These are phyloP conservation scores for Malurus cyaneus DNA, from an alignment of 2,113 vertebrate species.

Conservation along the genomic window DNA sequence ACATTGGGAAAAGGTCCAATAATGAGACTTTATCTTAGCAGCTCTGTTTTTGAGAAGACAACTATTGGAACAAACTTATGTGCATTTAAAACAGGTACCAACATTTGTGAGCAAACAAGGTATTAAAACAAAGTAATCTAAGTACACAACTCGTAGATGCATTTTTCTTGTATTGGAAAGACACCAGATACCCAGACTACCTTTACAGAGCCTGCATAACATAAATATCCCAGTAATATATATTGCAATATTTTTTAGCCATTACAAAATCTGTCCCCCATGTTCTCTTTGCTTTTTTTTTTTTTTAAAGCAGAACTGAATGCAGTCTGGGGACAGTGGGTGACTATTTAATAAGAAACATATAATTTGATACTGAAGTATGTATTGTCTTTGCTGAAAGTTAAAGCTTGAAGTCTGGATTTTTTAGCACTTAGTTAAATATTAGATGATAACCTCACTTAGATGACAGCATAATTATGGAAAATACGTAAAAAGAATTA, in stretches of 20 bases:
- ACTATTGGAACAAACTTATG: neutral
- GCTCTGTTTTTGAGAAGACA: conserved; percentile 8
- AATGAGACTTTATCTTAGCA: neutral
- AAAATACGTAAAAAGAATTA: neutral
- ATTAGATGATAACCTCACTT: neutral
- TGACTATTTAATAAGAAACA: neutral
- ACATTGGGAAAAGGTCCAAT: neutral
- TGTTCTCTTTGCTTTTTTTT: neutral
- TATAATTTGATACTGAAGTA: neutral
- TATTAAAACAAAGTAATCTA: neutral
- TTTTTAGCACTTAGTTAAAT: neutral
- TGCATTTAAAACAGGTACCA: neutral
- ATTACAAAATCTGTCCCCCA: neutral
- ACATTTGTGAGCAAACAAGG: neutral
- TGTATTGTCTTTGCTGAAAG: neutral
- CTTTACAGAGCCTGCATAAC: neutral
- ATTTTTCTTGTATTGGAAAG: neutral
- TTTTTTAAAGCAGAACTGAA: neutral
- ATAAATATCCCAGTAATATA: neutral
- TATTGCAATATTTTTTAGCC: neutral
- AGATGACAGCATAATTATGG: neutral
- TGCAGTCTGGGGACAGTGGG: neutral
- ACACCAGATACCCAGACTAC: neutral
- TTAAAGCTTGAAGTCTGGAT: neutral
- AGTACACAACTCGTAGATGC: neutral